phyloP scores from a whole-genome alignment of 2,888 invertebrate species.

The Camponotus fellah region DNA sequence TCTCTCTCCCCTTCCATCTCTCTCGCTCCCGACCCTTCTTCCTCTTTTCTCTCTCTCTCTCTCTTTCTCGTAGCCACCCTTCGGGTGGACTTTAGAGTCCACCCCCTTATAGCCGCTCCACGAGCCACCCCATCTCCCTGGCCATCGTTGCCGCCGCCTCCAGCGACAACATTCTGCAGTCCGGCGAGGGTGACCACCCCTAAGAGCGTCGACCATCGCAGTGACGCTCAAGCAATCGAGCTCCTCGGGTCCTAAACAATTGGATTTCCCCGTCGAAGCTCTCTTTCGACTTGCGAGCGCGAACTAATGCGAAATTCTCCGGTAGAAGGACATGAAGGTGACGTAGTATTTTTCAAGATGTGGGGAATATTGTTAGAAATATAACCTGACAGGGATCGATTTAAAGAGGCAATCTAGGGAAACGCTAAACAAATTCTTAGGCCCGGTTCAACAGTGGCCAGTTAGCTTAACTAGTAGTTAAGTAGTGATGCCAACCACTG shows the following conservation, averaged over 20 bases:
- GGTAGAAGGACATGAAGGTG: neutral
- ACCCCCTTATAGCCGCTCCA: slow-evolving; percentile 77
- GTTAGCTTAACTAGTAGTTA: too few relatives aligned
- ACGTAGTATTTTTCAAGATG: neutral
- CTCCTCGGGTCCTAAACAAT: neutral
- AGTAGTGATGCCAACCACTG: too few relatives aligned
- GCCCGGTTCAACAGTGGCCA: too few relatives aligned
- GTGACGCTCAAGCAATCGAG: slow-evolving; percentile 82
- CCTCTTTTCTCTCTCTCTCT: slow-evolving; percentile 19
- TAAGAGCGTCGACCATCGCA: slow-evolving; percentile 77
- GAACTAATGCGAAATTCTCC: neutral
- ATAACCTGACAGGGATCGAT: neutral
- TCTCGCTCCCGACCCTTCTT: slow-evolving; percentile 25
- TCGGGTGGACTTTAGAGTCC: slow-evolving; percentile 84
- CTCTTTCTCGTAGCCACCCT: slow-evolving; percentile 72
- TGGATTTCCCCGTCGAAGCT: slow-evolving; percentile 38
- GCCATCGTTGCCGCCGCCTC: slow-evolving; percentile 82
- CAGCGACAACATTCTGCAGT: slow-evolving; percentile 85
- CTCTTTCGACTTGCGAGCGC: neutral
- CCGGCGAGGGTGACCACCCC: slow-evolving; percentile 84
- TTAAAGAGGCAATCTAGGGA: too few relatives aligned
- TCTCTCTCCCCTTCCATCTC: slow-evolving; percentile 17
- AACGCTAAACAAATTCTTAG: neutral
- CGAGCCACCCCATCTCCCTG: slow-evolving; percentile 77
- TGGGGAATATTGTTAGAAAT: neutral